phyloP scores from a whole-genome alignment of 2,888 invertebrate species.

The Corbicula japonica region DNA sequence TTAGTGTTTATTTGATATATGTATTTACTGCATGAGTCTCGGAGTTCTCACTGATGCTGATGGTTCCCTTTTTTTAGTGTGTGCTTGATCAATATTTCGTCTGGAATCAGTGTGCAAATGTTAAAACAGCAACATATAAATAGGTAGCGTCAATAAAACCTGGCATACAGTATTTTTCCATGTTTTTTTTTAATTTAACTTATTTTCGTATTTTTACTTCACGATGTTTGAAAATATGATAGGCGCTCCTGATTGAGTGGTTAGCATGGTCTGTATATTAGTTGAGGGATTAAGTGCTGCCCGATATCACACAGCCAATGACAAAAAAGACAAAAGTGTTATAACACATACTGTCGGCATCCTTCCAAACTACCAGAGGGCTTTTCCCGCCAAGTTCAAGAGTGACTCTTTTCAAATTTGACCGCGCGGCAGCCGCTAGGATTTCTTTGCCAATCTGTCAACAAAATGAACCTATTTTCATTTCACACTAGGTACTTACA shows the following conservation, averaged over 20 bases:
- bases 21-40: too few species aligned
- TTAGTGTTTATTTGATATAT: too few species aligned
- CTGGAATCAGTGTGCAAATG: too few species aligned
- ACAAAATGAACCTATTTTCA: too few species aligned
- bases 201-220: background rate
- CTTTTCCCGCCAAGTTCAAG: constrained; percentile 98
- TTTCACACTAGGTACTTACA: too few species aligned
- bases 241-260: background rate
- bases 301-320: background rate
- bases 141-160: too few species aligned
- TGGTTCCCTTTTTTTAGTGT: too few species aligned
- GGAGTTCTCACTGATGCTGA: too few species aligned
- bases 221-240: background rate
- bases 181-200: too few species aligned
- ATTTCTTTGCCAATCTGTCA: constrained; percentile 94
- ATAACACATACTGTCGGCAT: constrained; percentile 90
- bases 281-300: background rate
- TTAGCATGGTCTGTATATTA: background rate
- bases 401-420: constrained; percentile 94
- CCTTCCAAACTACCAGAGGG: constrained; percentile 95
- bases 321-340: background rate
- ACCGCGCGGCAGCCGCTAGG: constrained; percentile 91
- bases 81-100: too few species aligned
- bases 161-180: too few species aligned
- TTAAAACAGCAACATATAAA: too few species aligned